Base-by-base conservation (phyloP, 2,113 vertebrate genomes). In the Amia ocellicauda region DNA sequence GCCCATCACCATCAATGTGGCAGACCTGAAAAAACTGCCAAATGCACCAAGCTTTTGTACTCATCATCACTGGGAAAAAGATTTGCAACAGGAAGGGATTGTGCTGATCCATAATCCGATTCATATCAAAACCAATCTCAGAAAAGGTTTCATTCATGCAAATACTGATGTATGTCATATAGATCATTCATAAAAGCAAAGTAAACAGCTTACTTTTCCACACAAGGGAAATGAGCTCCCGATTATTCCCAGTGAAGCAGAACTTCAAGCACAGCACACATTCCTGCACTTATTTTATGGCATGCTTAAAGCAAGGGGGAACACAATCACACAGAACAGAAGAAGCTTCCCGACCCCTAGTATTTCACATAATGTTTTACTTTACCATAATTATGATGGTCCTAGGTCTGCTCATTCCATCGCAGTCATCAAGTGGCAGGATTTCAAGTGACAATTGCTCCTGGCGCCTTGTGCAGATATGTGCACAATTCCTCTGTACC, bases 331-430 rank as follows among this genome's bases (percentile, higher is more conserved):
- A 58, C 23, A 51, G 26, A 51, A 51, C 28, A 51, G 16, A 22
- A n/a, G 56, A 20, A 3, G n/a, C 24, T 36, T 36, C 5, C 31
- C 11, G 31, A 36, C 5, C 31, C 31, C 31, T 1, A 11, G 31
- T 2, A 36, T 36, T 1, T 7, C 31, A 36, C 11, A 11, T 11
- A 36, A 36, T 36, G 31, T 7, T 7, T 36, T 36, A 64, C 79
- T 50, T 72, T 99, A 98, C 96, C 95, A 94, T 98, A 73, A 96
- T 80, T 80, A 94, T 83, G 86, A 95, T 88, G 76, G 92, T 92
- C 83, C 91, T 82, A 78, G 94, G 93, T 88, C 91, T 87, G 83
- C 84, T 91, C 78, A 90, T 81, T 77, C 89, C 88, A 74, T 91
- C 88, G 73, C 91, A 90, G 28, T 93, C 92, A 69, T 95, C 88